Evolutionary conservation across 2,113 vertebrate genomes (phyloP), one percentile per base, ranked within the genome.

Genomic region (Pyxicephalus adspersus): DNA sequence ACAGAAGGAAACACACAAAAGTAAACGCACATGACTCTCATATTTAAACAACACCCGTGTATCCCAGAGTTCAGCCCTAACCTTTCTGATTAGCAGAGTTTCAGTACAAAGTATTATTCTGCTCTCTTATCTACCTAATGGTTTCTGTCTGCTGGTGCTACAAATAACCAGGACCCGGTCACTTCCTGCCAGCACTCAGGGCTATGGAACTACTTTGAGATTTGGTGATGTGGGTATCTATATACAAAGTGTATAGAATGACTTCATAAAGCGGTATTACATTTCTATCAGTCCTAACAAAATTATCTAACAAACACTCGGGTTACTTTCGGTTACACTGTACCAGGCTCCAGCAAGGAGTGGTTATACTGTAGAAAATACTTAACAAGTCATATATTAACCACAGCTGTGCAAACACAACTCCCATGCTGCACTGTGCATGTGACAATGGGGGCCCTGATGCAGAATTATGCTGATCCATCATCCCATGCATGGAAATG

Each of bases 331-430:
- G 66, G 73, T 52, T 66, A 5, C 3, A 15, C 19, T 75, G 0
- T 17, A 83, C 80, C 3, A 4, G 82, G 29, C 22, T 2, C 38
- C 84, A 78, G 78, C 11, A 63, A 88, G 87, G 85, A 88, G 87
- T 74, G 86, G 84, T 83, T 81, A 70, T 68, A 68, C 52, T 58
- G 52, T 73, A 73, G 58, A 29, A 54, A 73, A 13, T 25, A 54
- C 68, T 87, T 83, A 79, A 83, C 66, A 83, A 88, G 88, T 90
- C 84, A 87, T 85, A 87, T 68, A 86, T 90, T 91, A 91, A 90
- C 88, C 84, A 73, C 88, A 87, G 85, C 88, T 88, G 84, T 86
- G 84, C 87, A 88, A 91, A 89, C 71, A 89, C 0, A 4, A 83
- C 86, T 57, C 3, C 82, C 83, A 83, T 87, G 86, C 87, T 87